phyloP scores from a whole-genome alignment of 2,113 vertebrate genomes.

The Sturnus vulgaris region DNA sequence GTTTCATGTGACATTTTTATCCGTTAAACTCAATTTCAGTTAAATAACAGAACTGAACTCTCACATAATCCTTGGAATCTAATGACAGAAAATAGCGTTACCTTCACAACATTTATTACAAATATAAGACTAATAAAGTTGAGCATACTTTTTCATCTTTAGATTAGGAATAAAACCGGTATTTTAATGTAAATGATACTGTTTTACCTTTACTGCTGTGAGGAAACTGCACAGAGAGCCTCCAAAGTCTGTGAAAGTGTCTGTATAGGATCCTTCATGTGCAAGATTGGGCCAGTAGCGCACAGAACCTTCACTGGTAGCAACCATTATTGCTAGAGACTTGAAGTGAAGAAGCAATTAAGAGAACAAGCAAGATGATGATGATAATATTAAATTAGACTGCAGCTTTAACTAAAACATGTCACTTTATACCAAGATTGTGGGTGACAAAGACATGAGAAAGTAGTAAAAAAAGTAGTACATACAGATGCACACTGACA shows the following conservation, averaged over 20 bases:
- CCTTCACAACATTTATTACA: neutral
- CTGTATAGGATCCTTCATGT: slow-evolving; percentile 82
- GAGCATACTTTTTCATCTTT: neutral
- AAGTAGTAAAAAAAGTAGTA: neutral
- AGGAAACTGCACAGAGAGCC: slow-evolving; percentile 81
- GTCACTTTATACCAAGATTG: neutral
- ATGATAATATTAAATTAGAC: neutral
- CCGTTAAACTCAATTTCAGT: neutral
- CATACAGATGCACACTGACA: neutral
- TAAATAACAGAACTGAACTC: neutral
- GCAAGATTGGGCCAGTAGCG: slow-evolving; percentile 88
- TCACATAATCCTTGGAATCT: neutral
- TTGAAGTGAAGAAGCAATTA: slow-evolving; percentile 18
- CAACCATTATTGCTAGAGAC: slow-evolving; percentile 83
- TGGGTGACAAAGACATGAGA: neutral
- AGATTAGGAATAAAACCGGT: neutral
- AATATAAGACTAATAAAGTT: neutral
- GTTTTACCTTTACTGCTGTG: slow-evolving; percentile 82
- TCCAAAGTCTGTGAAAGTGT: slow-evolving; percentile 79
- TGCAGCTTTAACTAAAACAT: neutral
- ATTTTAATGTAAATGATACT: neutral
- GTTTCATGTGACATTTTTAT: neutral
- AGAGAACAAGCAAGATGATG: neutral
- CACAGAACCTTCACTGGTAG: slow-evolving; percentile 81
- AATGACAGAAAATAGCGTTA: neutral